phyloP scores from a whole-genome alignment of 2,797 vertebrate genomes.

The Dipus sagitta region DNA sequence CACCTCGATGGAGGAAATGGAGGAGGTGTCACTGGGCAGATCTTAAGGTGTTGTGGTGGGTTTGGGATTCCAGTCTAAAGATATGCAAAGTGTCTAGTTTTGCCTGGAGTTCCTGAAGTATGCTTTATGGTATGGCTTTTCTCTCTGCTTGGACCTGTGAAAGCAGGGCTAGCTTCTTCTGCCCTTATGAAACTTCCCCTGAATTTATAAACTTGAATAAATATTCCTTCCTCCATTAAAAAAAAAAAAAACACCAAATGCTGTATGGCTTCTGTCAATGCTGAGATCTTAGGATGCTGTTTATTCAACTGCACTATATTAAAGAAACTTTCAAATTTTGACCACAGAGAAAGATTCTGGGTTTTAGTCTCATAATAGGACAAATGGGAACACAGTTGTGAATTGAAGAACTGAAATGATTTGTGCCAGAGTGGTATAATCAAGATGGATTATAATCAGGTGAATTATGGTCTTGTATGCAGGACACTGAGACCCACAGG shows the following conservation, averaged over 20 bases:
- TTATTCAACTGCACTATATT: conserved; percentile 38
- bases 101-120: too few relatives aligned
- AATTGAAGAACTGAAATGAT: conserved; percentile 60
- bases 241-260: not conserved
- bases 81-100: too few relatives aligned
- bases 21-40: too few relatives aligned
- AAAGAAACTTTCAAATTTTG: conserved; percentile 24
- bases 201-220: too few relatives aligned
- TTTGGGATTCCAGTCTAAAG: too few relatives aligned
- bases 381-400: conserved; percentile 40
- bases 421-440: conserved; percentile 68
- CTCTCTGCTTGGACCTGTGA: too few relatives aligned
- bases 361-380: conserved; percentile 22
- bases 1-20: too few relatives aligned
- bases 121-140: too few relatives aligned
- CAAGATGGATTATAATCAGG: conserved; percentile 75
- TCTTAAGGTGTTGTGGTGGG: too few relatives aligned
- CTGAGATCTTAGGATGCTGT: not conserved
- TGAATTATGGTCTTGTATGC: conserved; percentile 53
- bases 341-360: conserved; percentile 3
- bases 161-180: too few relatives aligned
- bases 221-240: too few relatives aligned
- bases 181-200: too few relatives aligned
- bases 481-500: not conserved
- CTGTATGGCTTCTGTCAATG: not conserved